Conservation (phyloP, 2,797 vertebrate species). For the Syngnathus rostellatus region DNA sequence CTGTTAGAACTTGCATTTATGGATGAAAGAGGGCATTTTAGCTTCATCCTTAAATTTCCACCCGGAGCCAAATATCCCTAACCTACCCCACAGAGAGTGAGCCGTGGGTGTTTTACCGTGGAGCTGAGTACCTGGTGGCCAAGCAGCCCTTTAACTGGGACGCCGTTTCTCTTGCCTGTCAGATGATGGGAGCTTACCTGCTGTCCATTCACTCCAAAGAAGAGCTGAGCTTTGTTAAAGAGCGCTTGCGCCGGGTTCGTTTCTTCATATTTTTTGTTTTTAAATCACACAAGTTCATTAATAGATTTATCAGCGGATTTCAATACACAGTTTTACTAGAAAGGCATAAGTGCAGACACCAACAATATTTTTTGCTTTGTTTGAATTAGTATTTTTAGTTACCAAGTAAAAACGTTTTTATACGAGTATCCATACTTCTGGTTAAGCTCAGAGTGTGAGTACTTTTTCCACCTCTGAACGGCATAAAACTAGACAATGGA, state of each 20-base stretch:
- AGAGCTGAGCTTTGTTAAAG: constrained; percentile 81
- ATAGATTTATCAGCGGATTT: not conserved
- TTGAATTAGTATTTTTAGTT: no score
- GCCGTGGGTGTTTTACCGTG: constrained; percentile 80
- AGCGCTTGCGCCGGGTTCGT: constrained; percentile 75
- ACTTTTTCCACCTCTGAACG: not conserved
- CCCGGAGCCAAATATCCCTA: not conserved
- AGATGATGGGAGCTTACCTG: constrained; percentile 75
- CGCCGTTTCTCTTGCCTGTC: constrained; percentile 75
- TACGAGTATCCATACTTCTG: no score
- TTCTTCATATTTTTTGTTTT: constrained; percentile 1
- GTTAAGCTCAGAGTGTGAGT: not conserved
- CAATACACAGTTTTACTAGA: not conserved
- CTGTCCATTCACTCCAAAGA: constrained; percentile 78
- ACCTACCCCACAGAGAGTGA: constrained; percentile 56
- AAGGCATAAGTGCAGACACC: no score
- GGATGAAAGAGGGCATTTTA: not conserved
- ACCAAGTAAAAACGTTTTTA: no score
- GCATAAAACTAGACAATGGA: not conserved
- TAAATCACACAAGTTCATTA: not conserved
- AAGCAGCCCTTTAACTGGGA: constrained; percentile 70
- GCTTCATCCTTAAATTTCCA: not conserved
- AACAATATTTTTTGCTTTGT: no score
- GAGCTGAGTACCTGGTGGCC: constrained; percentile 81
- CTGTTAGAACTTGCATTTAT: not conserved